These are phyloP conservation scores for Xenopus borealis DNA, from an alignment of 2,113 vertebrate species.

Conservation along the genomic window DNA sequence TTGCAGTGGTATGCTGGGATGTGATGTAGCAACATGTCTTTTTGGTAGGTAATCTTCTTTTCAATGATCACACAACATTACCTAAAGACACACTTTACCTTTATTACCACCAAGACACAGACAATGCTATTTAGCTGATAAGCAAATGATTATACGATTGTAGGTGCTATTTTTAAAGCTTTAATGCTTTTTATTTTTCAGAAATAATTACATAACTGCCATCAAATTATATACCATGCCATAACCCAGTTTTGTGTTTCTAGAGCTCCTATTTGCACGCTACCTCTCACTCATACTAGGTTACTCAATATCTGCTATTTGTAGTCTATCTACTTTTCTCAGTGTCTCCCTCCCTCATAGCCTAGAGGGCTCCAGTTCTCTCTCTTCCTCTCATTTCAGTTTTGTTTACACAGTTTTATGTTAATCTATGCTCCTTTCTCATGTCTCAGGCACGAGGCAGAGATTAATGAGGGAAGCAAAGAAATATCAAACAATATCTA, in stretches of 20 bases:
- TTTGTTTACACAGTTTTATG: constrained; percentile 40
- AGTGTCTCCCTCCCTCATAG: background rate
- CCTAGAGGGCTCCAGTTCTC: constrained; percentile 9
- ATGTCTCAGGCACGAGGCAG: constrained; percentile 44
- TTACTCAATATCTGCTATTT: background rate
- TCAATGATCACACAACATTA: too few species aligned
- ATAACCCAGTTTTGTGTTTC: background rate
- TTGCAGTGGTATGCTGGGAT: too few species aligned
- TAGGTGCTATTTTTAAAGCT: too few species aligned
- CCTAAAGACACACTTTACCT: too few species aligned
- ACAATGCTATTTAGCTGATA: too few species aligned
- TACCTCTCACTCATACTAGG: background rate
- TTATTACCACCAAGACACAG: too few species aligned
- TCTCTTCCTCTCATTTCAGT: constrained; percentile 20
- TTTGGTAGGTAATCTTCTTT: too few species aligned
- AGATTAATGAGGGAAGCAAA: constrained; percentile 42
- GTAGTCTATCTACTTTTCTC: constrained; percentile 1
- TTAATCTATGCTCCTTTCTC: constrained; percentile 37
- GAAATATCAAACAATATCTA: constrained; percentile 43
- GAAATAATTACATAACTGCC: too few species aligned
- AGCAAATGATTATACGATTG: too few species aligned
- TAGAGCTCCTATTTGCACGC: background rate
- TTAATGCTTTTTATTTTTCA: too few species aligned
- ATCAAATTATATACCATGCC: too few species aligned
- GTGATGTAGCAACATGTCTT: too few species aligned